Base-by-base conservation (phyloP, 2,113 vertebrate species). In the Gobius niger region DNA sequence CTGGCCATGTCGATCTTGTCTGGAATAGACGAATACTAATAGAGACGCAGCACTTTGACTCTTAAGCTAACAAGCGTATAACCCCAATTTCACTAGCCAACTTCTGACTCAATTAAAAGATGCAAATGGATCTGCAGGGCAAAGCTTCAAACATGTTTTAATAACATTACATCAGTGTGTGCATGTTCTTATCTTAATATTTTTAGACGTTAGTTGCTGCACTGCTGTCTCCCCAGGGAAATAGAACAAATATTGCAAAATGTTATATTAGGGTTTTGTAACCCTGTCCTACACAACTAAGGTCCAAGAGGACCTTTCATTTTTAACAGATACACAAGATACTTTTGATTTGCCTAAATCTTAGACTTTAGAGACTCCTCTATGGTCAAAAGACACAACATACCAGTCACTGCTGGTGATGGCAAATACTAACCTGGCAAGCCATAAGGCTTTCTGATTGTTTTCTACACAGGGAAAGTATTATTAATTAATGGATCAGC, bases 141-240 rank as follows among this genome's bases (percentile, higher is more conserved):
- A 52, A 52, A 52, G 51, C 51, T 70, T 63, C 40, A 73, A 59
- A 63, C 7, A 42, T 46, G n/a, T 40, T 63, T 70, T 57, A 77
- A 7, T 73, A 63, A 66, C 6, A 6, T 52, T 49, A 12, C 24
- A 1, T 12, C 3, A 59, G 51, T 9, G 8, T 9, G 8, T 52
- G 8, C 49, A 56, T 2, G 34, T 11, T 61, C 15, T 61, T 14
- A 24, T 77, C 40, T 54, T 6, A 34, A 52, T 18, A 9, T 51
- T 62, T 70, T 24, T 5, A 14, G 0, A 47, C 18, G 8, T 12
- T 44, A 24, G 15, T 34, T 34, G 41, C 7, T 53, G n/a, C 9
- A 14, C 16, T 53, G 16, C 16, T 54, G 53, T 1, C 24, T 57
- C 7, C 18, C 54, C 14, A 2, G 12, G 13, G 12, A 57, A 57